Evolutionary conservation across 2,113 vertebrate genomes (phyloP).

Genomic region (Rattus norvegicus): DNA sequence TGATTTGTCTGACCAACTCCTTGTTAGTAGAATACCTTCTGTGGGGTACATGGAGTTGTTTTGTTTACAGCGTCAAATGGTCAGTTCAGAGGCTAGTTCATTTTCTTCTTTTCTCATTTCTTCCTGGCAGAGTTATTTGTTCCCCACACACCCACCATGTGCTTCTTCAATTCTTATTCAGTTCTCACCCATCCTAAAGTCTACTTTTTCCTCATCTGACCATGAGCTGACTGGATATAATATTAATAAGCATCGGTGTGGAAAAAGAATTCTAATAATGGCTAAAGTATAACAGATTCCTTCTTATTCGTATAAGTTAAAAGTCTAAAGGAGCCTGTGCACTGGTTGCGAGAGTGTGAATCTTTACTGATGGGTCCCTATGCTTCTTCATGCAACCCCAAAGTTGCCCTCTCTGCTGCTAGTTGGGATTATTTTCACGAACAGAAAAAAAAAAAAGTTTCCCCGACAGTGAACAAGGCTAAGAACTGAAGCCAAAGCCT

Average conservation of each 20-base stretch:
- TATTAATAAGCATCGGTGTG: neutral
- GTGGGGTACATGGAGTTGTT: neutral
- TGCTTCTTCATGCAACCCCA: neutral
- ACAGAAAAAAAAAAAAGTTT: neutral
- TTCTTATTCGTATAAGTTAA: neutral
- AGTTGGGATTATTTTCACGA: neutral
- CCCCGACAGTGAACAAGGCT: neutral
- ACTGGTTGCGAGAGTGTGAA: neutral
- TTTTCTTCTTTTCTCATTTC: neutral
- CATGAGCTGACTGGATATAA: neutral
- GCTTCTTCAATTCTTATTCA: neutral
- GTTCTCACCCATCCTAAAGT: neutral
- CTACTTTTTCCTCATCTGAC: neutral
- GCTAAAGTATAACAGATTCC: neutral
- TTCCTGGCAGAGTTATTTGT: neutral
- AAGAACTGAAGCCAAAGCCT: slow-evolving; percentile 35
- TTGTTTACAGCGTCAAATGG: neutral
- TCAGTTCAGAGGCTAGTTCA: neutral
- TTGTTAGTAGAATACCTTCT: neutral
- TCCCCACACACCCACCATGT: neutral
- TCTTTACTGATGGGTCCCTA: neutral
- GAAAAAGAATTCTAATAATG: neutral
- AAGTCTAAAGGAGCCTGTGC: neutral
- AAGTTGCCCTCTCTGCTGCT: neutral
- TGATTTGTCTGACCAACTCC: neutral